A percentile compares a stretch with the other conserved stretches of the same genome.
phyloP scores from a whole-genome alignment of 2,888 invertebrate species.

The Uloborus plumipes region DNA sequence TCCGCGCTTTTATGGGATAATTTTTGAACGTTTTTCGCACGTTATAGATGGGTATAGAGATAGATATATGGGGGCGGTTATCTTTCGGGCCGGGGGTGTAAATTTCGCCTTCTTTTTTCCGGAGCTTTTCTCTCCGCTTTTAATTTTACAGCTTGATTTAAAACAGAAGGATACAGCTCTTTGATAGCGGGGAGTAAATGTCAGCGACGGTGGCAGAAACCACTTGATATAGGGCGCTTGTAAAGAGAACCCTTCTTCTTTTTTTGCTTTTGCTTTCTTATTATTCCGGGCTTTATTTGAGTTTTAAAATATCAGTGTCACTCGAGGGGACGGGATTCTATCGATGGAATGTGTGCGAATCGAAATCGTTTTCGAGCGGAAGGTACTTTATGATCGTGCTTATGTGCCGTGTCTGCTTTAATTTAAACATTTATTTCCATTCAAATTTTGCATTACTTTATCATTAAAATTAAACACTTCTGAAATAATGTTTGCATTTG shows the following conservation, averaged over 20 bases:
- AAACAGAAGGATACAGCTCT: slow-evolving; percentile 31
- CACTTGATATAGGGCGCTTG: slow-evolving; percentile 34
- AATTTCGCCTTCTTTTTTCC: slow-evolving; percentile 28
- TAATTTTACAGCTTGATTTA: slow-evolving; percentile 65
- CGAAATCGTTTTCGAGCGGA: no score
- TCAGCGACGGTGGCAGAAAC: slow-evolving; percentile 14
- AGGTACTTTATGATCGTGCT: no score
- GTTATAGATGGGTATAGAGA: slow-evolving; percentile 54
- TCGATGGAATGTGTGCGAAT: no score
- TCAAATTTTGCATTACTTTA: no score
- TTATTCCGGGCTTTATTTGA: no score
- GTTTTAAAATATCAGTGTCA: no score
- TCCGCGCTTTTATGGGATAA: slow-evolving; percentile 50
- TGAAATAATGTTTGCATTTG: no score
- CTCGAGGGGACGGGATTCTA: no score
- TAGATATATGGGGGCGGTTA: slow-evolving; percentile 62
- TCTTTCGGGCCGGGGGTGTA: slow-evolving; percentile 48
- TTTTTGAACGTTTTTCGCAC: slow-evolving; percentile 54
- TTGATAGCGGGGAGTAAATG: slow-evolving; percentile 41
- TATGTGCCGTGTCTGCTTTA: no score
- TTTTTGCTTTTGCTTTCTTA: no score
- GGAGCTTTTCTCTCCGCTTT: slow-evolving; percentile 24
- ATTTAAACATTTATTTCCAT: no score
- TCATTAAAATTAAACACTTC: no score
- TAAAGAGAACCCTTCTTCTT: neutral